Percentiles rank a stretch among this genome's conserved stretches.
These are phyloP conservation scores for Psilopsiagon aymara DNA, from an alignment of 2,113 vertebrate species.

Conservation along the genomic window DNA sequence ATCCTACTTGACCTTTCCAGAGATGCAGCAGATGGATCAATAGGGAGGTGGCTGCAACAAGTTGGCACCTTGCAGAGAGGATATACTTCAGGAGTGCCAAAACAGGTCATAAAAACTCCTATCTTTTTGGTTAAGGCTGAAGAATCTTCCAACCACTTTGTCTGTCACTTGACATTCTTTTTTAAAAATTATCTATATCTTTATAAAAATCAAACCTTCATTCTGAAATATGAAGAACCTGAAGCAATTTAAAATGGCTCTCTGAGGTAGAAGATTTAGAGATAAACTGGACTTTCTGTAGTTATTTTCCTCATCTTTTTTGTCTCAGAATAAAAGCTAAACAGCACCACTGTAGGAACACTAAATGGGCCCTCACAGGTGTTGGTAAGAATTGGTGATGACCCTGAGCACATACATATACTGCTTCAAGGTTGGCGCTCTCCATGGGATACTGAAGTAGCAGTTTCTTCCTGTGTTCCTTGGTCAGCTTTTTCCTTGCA, in stretches of 20 bases:
- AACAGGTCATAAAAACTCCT: background rate
- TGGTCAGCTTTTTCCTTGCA: background rate
- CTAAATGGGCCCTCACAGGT: background rate
- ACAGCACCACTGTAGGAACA: background rate
- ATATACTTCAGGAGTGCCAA: background rate
- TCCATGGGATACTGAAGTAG: background rate
- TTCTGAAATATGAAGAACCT: background rate
- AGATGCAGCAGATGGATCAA: background rate
- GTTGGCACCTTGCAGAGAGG: background rate
- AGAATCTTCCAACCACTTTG: background rate
- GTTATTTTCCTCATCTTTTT: background rate
- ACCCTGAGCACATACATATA: background rate
- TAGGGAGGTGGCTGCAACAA: slow-evolving; percentile 25
- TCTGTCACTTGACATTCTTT: background rate
- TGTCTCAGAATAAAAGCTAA: background rate
- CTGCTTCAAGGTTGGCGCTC: background rate
- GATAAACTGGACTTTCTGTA: background rate
- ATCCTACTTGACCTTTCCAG: slow-evolving; percentile 69
- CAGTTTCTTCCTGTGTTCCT: background rate
- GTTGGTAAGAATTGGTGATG: background rate
- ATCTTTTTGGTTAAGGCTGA: background rate
- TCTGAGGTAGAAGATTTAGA: background rate
- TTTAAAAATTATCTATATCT: background rate
- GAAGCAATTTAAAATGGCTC: background rate
- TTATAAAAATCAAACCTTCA: background rate